Conservation (phyloP, 2,113 vertebrate genomes). For the Pelecanoides urinatrix region DNA sequence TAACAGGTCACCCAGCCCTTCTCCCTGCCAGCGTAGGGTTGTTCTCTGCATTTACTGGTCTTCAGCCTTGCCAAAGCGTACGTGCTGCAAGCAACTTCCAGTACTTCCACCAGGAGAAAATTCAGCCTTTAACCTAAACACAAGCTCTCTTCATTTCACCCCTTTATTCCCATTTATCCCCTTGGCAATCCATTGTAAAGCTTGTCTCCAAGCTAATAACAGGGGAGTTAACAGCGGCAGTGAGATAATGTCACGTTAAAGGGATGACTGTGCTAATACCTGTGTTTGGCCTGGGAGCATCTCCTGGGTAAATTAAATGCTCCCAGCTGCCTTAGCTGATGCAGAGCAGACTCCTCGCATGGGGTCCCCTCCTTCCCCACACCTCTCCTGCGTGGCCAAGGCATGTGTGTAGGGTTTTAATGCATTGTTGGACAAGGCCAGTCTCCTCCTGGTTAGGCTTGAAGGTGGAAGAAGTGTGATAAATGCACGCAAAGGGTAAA, state of each 20-base stretch:
- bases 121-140: background rate
- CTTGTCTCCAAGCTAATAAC: background rate
- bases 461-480: background rate
- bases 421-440: background rate
- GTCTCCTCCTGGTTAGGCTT: background rate
- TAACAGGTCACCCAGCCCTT: background rate
- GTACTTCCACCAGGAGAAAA: background rate
- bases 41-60: background rate
- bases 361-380: background rate
- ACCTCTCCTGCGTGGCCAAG: background rate
- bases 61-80: background rate
- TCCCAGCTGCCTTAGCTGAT: background rate
- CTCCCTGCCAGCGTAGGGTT: background rate
- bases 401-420: background rate
- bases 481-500: background rate
- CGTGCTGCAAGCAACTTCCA: background rate
- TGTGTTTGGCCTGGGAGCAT: constrained; percentile 8
- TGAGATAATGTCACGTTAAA: background rate
- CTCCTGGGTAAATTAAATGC: background rate
- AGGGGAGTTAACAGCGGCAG: background rate
- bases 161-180: background rate
- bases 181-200: background rate
- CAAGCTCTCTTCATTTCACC: background rate
- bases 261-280: background rate
- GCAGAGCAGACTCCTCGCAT: background rate